Percentiles rank a stretch among this genome's conserved stretches.
These are phyloP conservation scores for Eonycteris spelaea DNA, from an alignment of 2,113 vertebrate genomes.

Conservation along the genomic window DNA sequence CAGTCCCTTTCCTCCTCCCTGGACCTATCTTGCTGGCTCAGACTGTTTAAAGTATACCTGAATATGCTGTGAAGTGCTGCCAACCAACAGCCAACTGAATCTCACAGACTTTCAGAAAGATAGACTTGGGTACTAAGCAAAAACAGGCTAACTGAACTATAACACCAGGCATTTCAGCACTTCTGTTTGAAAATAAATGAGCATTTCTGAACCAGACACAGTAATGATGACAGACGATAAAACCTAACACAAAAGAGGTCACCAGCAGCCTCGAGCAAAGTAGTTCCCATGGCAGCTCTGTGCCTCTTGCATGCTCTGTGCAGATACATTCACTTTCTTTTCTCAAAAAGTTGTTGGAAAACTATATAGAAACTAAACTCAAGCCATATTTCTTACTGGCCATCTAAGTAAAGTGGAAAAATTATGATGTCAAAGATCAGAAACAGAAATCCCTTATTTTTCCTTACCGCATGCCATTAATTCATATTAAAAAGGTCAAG, in stretches of 20 bases:
- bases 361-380: neutral
- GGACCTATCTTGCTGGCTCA: neutral
- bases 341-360: slow-evolving; percentile 22
- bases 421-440: slow-evolving; percentile 14
- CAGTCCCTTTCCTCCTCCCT: neutral
- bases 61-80: neutral
- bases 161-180: slow-evolving; percentile 27
- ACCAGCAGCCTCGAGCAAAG: neutral
- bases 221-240: slow-evolving; percentile 51
- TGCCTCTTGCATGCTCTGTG: neutral
- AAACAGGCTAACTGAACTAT: slow-evolving; percentile 49
- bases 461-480: neutral
- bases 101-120: slow-evolving; percentile 24
- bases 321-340: neutral
- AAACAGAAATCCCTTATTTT: slow-evolving; percentile 14
- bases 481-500: neutral
- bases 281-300: neutral
- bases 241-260: neutral
- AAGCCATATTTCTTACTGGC: slow-evolving; percentile 39
- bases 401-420: slow-evolving; percentile 25
- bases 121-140: slow-evolving; percentile 51
- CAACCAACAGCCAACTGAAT: neutral
- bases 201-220: neutral
- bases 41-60: neutral
- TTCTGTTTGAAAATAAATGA: slow-evolving; percentile 34